A percentile compares a stretch with the other conserved stretches of the same genome.
These are phyloP conservation scores for Linyphia triangularis DNA, from an alignment of 2,888 invertebrate genomes.

Conservation along the genomic window DNA sequence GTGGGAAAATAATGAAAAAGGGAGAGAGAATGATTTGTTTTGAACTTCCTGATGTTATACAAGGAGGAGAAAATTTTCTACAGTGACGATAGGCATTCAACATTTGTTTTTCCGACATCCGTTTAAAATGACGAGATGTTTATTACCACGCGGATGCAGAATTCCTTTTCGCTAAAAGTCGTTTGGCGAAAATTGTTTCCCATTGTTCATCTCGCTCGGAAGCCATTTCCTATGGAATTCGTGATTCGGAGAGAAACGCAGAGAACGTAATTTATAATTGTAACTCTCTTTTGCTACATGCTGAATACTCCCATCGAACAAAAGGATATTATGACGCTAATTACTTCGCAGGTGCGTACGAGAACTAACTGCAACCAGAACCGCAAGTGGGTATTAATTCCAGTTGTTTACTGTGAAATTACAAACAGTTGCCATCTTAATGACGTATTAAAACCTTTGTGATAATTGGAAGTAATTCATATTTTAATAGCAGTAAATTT, in stretches of 20 bases:
- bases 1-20: no score
- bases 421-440: no score
- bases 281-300: not conserved
- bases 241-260: no score
- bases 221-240: not conserved
- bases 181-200: not conserved
- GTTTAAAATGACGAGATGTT: not conserved
- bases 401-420: no score
- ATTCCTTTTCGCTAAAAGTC: not conserved
- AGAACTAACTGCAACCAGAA: no score
- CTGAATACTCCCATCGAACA: not conserved
- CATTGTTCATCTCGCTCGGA: not conserved
- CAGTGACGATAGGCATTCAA: not conserved
- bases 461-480: no score
- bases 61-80: not conserved
- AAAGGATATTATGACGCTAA: not conserved
- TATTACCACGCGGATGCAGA: not conserved
- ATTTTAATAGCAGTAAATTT: no score
- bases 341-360: not conserved
- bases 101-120: not conserved
- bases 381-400: no score
- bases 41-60: not conserved
- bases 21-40: not conserved
- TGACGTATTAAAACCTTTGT: no score
- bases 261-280: not conserved